Conservation (phyloP, 2,113 vertebrate genomes). For the Actenoides lindsayi region DNA sequence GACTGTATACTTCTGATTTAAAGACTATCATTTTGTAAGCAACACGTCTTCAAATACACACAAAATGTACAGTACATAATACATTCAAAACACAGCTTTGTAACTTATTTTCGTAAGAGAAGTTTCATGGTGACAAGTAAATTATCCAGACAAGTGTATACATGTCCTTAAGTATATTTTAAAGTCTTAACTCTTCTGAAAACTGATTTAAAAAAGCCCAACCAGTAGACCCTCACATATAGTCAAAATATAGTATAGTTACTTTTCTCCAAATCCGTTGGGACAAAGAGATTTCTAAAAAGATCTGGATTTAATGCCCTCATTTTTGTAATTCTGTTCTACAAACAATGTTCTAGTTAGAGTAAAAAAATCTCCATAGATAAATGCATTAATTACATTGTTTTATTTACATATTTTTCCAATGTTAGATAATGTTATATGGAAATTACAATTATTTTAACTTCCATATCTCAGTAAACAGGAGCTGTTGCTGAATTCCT, state of each 20-base stretch:
- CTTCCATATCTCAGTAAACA: not conserved
- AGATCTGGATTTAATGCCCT: not conserved
- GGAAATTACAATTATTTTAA: not conserved
- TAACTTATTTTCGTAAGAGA: not conserved
- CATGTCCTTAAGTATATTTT: not conserved
- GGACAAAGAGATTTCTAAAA: not conserved
- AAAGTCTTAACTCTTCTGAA: not conserved
- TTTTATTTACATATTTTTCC: not conserved
- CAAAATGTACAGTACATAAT: not conserved
- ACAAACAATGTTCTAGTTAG: not conserved
- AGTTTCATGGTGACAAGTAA: not conserved
- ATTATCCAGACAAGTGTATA: not conserved
- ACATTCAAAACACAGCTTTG: not conserved
- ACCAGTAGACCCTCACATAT: fast-evolving
- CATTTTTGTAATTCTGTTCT: not conserved
- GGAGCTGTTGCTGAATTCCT: not conserved
- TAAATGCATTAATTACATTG: not conserved
- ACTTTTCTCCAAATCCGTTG: not conserved
- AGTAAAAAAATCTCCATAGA: not conserved
- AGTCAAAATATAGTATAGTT: not conserved
- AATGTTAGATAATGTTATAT: not conserved
- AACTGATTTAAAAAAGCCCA: not conserved
- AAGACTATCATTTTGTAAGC: not conserved
- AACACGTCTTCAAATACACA: not conserved
- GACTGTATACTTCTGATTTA: not conserved